Percentiles rank a stretch among this genome's conserved stretches.
Conservation (phyloP, 2,888 invertebrate species). For the Campoletis raptor region DNA sequence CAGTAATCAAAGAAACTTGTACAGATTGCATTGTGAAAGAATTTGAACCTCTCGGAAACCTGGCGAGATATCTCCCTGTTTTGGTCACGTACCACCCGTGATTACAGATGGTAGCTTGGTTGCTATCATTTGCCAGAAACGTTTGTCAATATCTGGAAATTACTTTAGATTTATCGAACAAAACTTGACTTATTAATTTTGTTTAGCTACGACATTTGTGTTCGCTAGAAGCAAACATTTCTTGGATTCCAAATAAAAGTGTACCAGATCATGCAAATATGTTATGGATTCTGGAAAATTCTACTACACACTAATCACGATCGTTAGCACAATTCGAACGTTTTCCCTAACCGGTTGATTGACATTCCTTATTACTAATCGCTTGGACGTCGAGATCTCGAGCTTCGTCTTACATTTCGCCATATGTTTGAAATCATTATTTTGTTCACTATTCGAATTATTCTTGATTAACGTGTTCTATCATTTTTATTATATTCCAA, state of each 20-base stretch:
- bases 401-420: background rate
- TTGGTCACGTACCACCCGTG: background rate
- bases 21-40: background rate
- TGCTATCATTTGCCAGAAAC: background rate
- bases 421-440: background rate
- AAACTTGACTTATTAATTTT: background rate
- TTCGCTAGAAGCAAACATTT: background rate
- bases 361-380: slow-evolving; percentile 3
- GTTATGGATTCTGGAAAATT: background rate
- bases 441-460: background rate
- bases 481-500: background rate
- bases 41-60: background rate
- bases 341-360: background rate
- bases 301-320: background rate
- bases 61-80: background rate
- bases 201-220: background rate
- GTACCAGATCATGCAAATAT: background rate
- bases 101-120: background rate
- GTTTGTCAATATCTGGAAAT: background rate
- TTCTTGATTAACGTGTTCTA: background rate
- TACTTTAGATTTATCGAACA: background rate
- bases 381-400: background rate
- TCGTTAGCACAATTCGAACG: slow-evolving; percentile 19
- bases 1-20: background rate
- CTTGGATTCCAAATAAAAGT: background rate